Conservation (phyloP, 2,113 vertebrate species). For the Mungos mungo region DNA sequence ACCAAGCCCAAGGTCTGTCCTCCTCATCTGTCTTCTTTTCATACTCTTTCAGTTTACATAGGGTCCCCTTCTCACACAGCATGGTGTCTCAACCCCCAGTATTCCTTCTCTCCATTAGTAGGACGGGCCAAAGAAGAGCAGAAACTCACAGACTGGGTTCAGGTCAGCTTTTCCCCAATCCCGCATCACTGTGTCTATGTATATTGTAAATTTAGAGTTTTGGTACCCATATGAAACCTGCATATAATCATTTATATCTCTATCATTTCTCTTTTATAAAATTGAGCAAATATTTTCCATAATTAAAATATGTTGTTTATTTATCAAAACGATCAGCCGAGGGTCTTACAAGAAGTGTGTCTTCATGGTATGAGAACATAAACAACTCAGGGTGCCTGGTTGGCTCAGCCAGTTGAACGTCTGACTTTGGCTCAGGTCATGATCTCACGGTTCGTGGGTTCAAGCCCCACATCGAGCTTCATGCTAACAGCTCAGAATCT, state of each 20-base stretch:
- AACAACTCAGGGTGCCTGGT: neutral
- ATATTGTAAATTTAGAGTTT: neutral
- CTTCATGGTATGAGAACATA: neutral
- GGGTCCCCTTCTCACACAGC: neutral
- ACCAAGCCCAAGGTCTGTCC: too few relatives aligned
- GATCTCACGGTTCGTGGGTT: too few relatives aligned
- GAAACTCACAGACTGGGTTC: neutral
- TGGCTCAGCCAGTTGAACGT: too few relatives aligned
- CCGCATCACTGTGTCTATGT: too few relatives aligned
- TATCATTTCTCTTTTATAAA: neutral
- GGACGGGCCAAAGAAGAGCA: neutral
- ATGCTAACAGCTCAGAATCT: too few relatives aligned
- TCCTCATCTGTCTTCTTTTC: neutral
- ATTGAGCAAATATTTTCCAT: neutral
- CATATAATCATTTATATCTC: neutral
- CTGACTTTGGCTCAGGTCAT: too few relatives aligned
- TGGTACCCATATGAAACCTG: neutral
- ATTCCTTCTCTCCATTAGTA: neutral
- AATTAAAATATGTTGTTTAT: neutral
- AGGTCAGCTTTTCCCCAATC: neutral
- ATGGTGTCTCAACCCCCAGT: rapidly evolving
- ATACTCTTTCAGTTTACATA: neutral
- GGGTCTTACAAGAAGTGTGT: neutral
- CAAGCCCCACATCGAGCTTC: too few relatives aligned
- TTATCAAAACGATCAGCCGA: neutral